Base-by-base conservation (phyloP, 1,140 invertebrate genomes). In the Heliconius melpomene region DNA sequence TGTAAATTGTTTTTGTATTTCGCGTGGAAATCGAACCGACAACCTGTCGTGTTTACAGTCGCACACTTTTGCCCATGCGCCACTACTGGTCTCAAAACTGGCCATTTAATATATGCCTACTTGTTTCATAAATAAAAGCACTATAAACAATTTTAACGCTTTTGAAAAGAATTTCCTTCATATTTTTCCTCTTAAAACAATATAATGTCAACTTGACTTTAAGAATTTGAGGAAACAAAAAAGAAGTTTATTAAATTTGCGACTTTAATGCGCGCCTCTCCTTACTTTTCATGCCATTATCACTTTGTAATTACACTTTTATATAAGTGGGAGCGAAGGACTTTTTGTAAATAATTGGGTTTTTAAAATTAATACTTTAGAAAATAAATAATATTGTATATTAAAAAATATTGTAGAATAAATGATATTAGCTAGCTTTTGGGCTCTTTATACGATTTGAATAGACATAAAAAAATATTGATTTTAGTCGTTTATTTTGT, bases 281-380 rank as follows among this genome's bases (percentile, higher is more conserved):
- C 60, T 66, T 29, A 66, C 23, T 66, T 66, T 66, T 66, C 26
- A 29, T 66, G 60, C 26, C 60, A 66, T 66, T 66, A 66, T 66
- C 60, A 66, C 60, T 66, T 66, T 66, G 60, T 66, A 66, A 66
- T 66, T 66, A 66, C 60, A 66, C 60, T 66, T 29, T 66, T 66
- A 7, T 29, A 66, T 66, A 66, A 66, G 60, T 66, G 26, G 60
- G 60, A 6, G 11, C 11, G 26, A 29, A 66, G 23, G 26, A 66
- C 26, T 29, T 66, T 60, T n/a, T 23, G 23, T 66, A 29, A 66
- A 66, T 66, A 66, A 66, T 60, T 60, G 54, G 54, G 23, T 23
- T 60, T n/a, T 60, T 3, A 60, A 23, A 60, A 60, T 46, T 46
- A 5, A 46, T 60, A 8, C 2, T 1, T 11, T 11, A 3, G 23